These are phyloP conservation scores for Bufotes viridis DNA, from an alignment of 2,797 vertebrate species.

Conservation along the genomic window DNA sequence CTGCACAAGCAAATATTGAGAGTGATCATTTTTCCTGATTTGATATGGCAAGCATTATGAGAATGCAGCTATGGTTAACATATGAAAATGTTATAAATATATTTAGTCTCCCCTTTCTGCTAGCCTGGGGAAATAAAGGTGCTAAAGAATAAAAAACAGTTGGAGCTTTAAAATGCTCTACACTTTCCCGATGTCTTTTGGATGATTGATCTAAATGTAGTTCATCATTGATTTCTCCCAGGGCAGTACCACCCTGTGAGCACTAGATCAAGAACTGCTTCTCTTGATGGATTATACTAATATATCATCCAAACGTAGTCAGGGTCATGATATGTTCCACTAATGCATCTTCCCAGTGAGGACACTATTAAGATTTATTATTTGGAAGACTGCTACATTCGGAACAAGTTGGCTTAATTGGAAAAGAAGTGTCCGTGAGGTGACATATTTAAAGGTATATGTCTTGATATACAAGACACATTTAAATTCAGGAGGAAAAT, in stretches of 20 bases:
- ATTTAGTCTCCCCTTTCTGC: conserved; percentile 5
- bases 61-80: conserved; percentile 1
- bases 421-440: conserved; percentile 54
- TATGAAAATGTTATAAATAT: conserved; percentile 9
- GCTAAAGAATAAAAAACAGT: conserved; percentile 43
- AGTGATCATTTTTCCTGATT: neutral
- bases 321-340: conserved; percentile 60
- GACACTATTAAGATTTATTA: conserved; percentile 59
- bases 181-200: conserved; percentile 46
- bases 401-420: conserved; percentile 59
- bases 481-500: neutral
- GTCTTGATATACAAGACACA: conserved; percentile 37
- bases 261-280: conserved; percentile 57
- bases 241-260: conserved; percentile 60
- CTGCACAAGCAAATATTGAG: neutral
- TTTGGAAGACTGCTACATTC: conserved; percentile 41
- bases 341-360: conserved; percentile 60
- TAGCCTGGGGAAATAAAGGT: conserved; percentile 47
- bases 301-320: conserved; percentile 59
- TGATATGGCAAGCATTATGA: neutral
- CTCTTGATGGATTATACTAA: conserved; percentile 61
- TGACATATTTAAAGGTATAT: conserved; percentile 53
- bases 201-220: conserved; percentile 60
- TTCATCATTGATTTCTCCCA: conserved; percentile 62
- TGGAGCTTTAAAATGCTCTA: conserved; percentile 48